Base-by-base conservation (phyloP, 2,888 invertebrate genomes). In the Drosophila sordidula region DNA sequence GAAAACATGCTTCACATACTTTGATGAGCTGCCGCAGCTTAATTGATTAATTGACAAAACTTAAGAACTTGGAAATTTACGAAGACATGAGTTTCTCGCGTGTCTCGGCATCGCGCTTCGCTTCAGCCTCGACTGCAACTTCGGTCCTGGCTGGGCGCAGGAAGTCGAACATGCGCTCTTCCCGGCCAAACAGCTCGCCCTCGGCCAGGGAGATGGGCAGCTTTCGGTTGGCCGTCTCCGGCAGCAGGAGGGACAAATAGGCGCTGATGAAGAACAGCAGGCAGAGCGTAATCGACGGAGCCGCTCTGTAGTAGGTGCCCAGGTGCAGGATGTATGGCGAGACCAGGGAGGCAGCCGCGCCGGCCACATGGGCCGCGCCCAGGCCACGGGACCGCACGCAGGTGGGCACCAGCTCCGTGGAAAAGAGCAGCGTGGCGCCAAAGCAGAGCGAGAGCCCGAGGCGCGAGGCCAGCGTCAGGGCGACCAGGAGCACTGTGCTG, bases 361-460 rank as follows among this genome's bases (percentile, higher is more conserved):
- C 94, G 8, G 93, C 92, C 11, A 94, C 93, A 78, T 94, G 94
- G 1, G 94, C 93, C n/a, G 93, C 91, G 0, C 94, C 93, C n/a
- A 94, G 93, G 14, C 94, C 94, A 78, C 94, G 94, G 0, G 94
- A 94, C 49, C 94, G 90, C 8, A 95, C 93, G 59, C 93, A 93
- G 9, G 94, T 94, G 14, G 95, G 94, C 56, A 94, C 93, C 12
- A 95, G 87, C 84, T 95, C 94, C 0, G 94, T 93, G 4, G 94
- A 94, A 76, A 94, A 95, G 84, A 94, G 94, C 42, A 94, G 92
- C 4, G 93, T 93, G 4, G 94, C 94, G 78, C 94, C 94, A 73
- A 93, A 93, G 3, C 94, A 93, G 0, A 94, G 92, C 12, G 94
- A 94, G 6, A 94, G 93, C 6, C 93, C 93, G 22, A 94, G 92